These are phyloP conservation scores for Thunnus thynnus DNA, from an alignment of 2,113 vertebrate species.

Conservation along the genomic window DNA sequence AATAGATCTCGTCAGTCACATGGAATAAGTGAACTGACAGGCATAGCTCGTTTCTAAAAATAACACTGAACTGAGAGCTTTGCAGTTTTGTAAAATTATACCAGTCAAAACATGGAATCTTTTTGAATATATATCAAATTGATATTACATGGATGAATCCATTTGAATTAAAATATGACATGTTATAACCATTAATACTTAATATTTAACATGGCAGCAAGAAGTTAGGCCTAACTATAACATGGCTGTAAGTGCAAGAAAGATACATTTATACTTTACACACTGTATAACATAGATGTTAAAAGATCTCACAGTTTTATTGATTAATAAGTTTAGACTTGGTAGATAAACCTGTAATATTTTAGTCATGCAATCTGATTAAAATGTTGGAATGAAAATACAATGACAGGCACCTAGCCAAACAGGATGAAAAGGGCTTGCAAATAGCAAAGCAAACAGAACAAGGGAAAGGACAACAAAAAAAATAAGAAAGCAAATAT, in stretches of 20 bases:
- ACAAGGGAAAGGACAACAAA: background rate
- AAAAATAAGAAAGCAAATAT: slow-evolving; percentile 29
- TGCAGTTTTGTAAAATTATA: slow-evolving; percentile 12
- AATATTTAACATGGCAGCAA: background rate
- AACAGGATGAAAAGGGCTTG: background rate
- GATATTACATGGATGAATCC: no score
- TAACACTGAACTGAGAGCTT: slow-evolving; percentile 48
- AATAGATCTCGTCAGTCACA: slow-evolving; percentile 71
- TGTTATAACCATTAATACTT: background rate
- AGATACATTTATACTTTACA: background rate
- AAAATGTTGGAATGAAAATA: slow-evolving; percentile 16
- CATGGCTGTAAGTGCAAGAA: background rate
- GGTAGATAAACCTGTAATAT: background rate
- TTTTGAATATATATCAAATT: background rate
- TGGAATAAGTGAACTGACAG: slow-evolving; percentile 41
- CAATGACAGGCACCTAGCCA: background rate
- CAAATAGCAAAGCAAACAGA: slow-evolving; percentile 6
- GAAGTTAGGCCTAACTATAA: background rate
- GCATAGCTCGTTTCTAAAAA: slow-evolving; percentile 65
- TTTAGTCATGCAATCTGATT: slow-evolving; percentile 15
- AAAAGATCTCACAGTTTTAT: background rate
- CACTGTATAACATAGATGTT: background rate
- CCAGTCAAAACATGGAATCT: slow-evolving; percentile 2
- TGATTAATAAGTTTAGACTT: background rate
- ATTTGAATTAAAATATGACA: no score